Evolutionary conservation across 2,888 invertebrate species (phyloP).

Genomic region (Lepidocyrtoides sp.): DNA sequence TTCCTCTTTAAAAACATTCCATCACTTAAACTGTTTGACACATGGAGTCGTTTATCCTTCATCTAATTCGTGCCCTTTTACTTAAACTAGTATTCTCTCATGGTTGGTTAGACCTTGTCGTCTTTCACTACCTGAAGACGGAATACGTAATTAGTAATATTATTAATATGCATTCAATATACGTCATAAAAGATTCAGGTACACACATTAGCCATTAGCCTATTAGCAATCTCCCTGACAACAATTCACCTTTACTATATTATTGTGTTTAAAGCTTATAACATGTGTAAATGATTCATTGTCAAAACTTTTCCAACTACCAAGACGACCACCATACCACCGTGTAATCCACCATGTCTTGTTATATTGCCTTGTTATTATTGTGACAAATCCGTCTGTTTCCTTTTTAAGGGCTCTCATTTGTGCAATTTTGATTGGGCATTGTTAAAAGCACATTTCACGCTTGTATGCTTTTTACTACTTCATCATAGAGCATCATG

Average conservation of each 20-base stretch:
- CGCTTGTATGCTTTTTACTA: slow-evolving; percentile 19
- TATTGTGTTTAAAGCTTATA: background rate
- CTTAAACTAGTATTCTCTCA: background rate
- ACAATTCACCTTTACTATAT: background rate
- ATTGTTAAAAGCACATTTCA: slow-evolving; percentile 13
- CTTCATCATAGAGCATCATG: background rate
- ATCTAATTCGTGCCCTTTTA: background rate
- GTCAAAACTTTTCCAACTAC: slow-evolving; percentile 19
- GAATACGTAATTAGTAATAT: background rate
- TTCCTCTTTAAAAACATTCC: background rate
- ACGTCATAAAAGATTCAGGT: background rate
- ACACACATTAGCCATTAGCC: background rate
- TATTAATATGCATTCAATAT: too few relatives aligned
- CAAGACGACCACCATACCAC: background rate
- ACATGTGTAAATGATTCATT: slow-evolving; percentile 19
- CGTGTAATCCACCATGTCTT: background rate
- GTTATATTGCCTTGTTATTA: slow-evolving; percentile 13
- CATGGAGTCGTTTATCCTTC: background rate
- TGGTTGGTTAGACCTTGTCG: background rate
- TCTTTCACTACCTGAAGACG: background rate
- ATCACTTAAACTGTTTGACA: background rate
- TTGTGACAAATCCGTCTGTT: slow-evolving; percentile 29
- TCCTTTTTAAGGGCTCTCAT: slow-evolving; percentile 33
- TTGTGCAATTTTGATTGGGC: slow-evolving; percentile 26
- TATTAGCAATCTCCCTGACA: slow-evolving; percentile 22